Base-by-base conservation (phyloP, 2,113 vertebrate species). In the Pygathrix nemaeus region DNA sequence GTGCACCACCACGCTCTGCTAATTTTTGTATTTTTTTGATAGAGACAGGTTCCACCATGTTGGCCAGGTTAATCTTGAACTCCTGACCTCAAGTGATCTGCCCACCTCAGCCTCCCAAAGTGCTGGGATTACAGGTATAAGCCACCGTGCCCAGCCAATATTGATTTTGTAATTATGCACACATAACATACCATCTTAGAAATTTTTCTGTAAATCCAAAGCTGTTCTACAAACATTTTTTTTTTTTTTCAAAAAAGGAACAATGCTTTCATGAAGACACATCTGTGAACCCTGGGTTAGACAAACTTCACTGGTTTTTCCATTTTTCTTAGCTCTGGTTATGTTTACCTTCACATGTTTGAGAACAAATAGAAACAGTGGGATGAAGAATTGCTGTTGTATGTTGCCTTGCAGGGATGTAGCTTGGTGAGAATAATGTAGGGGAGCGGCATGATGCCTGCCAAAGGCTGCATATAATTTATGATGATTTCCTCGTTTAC, bases 401-500 rank as follows among this genome's bases (percentile, higher is more conserved):
- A 68, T 17, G 10, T 23, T 57, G 38, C 93, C 85, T 89, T 90
- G 50, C 73, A 84, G 86, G 86, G 48, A 48, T 8, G 35, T 35
- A 43, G 52, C 86, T 43, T n/a, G 38, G 61, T 25, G 83, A 85
- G 68, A 94, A 96, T 78, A 94, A 88, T 18, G 55, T 5, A 30
- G 52, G 1, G 8, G 13, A 78, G 20, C 32, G 78, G 61, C 45
- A 8, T 84, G 78, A 66, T 13, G 7, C 82, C 18, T 89, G 82
- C 85, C 95, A 89, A 73, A 43, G 2, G 82, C n/a, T 17, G 93
- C 61, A 76, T 75, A 61, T 76, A 86, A 97, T 90, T 95, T 93
- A 96, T 84, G 64, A 93, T 83, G 83, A 91, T 72, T 66, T 94
- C 32, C 48, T 91, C 83, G 23, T 96, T 95, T 93, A 83, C 78